phyloP scores from a whole-genome alignment of 2,113 vertebrate genomes.

The Laterallus jamaicensis region DNA sequence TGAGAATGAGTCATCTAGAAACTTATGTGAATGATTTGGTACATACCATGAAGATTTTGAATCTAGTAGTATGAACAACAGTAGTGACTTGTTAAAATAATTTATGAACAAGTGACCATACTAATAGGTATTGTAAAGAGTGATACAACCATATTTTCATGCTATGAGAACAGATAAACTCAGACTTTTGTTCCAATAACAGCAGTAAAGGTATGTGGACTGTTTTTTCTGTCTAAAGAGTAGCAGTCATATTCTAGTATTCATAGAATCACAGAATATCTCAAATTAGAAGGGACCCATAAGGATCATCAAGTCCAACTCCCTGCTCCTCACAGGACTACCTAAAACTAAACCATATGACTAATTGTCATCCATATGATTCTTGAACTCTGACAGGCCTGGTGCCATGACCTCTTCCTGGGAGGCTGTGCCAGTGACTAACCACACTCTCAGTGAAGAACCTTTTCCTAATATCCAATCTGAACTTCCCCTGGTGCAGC shows the following conservation, averaged over 20 bases:
- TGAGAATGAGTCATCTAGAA: constrained; percentile 14
- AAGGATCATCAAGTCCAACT: too few species aligned
- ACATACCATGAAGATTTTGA: background rate
- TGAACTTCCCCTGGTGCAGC: background rate
- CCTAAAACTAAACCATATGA: too few species aligned
- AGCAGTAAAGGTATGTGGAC: background rate
- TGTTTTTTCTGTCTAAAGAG: constrained; percentile 4
- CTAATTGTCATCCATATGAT: too few species aligned
- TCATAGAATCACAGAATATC: background rate
- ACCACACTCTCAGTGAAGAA: background rate
- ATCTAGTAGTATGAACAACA: background rate
- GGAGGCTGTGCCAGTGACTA: background rate
- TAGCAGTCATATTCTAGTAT: background rate
- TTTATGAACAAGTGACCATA: background rate
- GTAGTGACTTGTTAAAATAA: background rate
- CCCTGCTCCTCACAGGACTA: too few species aligned
- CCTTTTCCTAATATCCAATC: background rate
- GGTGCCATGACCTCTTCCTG: too few species aligned
- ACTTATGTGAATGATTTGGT: background rate
- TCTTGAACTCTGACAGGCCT: too few species aligned
- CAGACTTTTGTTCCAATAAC: background rate
- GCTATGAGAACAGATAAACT: background rate
- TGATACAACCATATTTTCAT: background rate
- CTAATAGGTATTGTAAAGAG: background rate
- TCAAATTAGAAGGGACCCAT: background rate